Evolutionary conservation across 2,113 vertebrate species (phyloP).

Genomic region (Zosterops lateralis): DNA sequence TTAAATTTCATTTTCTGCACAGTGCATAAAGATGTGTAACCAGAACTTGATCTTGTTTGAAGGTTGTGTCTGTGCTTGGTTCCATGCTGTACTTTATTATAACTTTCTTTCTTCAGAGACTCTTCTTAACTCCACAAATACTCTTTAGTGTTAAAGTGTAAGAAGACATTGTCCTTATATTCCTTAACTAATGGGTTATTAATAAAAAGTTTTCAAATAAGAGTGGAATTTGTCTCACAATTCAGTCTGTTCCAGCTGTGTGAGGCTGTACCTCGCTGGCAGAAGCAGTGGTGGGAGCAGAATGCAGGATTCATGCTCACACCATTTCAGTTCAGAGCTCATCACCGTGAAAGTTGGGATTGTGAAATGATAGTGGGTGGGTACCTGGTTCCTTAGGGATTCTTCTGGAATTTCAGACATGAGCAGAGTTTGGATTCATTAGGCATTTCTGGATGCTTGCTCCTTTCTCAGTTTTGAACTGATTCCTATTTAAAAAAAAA

Average conservation of each 20-base stretch:
- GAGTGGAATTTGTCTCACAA: background rate
- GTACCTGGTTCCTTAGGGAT: background rate
- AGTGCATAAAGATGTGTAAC: conserved; percentile 62
- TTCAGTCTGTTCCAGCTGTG: background rate
- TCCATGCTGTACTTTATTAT: conserved; percentile 69
- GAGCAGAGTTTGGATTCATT: background rate
- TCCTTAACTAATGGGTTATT: conserved; percentile 69
- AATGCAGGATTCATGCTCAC: background rate
- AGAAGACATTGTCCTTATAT: conserved; percentile 72
- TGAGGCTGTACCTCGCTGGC: background rate
- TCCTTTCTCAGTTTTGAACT: background rate
- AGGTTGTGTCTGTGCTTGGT: conserved; percentile 68
- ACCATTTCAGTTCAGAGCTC: background rate
- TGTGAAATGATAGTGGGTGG: background rate
- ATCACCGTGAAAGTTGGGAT: rapidly evolving
- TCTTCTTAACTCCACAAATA: conserved; percentile 65
- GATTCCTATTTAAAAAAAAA: background rate
- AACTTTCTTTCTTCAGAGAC: conserved; percentile 57
- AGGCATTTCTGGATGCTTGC: background rate
- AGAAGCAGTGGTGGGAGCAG: background rate
- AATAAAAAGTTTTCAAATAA: conserved; percentile 69
- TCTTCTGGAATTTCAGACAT: background rate
- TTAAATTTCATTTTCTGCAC: conserved; percentile 36
- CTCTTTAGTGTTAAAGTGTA: conserved; percentile 74
- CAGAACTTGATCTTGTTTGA: conserved; percentile 59